These are phyloP conservation scores for Gryon sp. DNA, from an alignment of 1,140 invertebrate genomes.

Conservation along the genomic window DNA sequence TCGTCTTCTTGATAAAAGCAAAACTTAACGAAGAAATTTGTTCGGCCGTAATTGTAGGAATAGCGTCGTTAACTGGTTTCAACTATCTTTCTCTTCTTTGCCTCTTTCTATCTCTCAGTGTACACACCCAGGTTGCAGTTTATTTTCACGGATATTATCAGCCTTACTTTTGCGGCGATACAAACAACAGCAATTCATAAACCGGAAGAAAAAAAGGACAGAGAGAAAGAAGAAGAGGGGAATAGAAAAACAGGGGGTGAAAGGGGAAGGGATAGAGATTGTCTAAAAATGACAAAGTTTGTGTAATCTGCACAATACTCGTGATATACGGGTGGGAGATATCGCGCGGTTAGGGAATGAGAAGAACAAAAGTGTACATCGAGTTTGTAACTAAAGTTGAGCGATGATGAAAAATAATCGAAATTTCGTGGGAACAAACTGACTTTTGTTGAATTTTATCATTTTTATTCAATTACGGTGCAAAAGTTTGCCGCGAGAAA, in stretches of 20 bases:
- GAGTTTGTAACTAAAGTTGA: constrained; percentile 6
- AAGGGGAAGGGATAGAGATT: constrained; percentile 21
- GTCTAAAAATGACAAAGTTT: constrained; percentile 15
- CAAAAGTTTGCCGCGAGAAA: constrained; percentile 11
- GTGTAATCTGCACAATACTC: constrained; percentile 2
- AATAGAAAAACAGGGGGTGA: no score
- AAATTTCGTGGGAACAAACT: constrained; percentile 10
- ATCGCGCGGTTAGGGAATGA: neutral
- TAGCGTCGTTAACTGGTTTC: constrained; percentile 33
- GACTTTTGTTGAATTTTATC: constrained; percentile 18
- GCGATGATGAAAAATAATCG: constrained; percentile 9
- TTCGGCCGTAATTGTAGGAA: constrained; percentile 37
- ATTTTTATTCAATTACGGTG: constrained; percentile 18
- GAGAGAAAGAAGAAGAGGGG: no score
- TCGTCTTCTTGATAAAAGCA: constrained; percentile 40
- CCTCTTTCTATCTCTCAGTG: no score
- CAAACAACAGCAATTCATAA: constrained; percentile 14
- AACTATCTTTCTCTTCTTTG: no score
- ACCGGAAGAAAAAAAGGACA: no score
- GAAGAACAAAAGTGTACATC: neutral
- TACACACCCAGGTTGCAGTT: no score
- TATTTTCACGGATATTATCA: constrained; percentile 6
- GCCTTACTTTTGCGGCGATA: constrained; percentile 13
- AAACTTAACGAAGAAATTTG: constrained; percentile 43
- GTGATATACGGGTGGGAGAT: constrained; percentile 8